Percentiles rank a stretch among this genome's conserved stretches.
These are phyloP conservation scores for Cyclura pinguis DNA, from an alignment of 2,797 vertebrate genomes.

Conservation along the genomic window DNA sequence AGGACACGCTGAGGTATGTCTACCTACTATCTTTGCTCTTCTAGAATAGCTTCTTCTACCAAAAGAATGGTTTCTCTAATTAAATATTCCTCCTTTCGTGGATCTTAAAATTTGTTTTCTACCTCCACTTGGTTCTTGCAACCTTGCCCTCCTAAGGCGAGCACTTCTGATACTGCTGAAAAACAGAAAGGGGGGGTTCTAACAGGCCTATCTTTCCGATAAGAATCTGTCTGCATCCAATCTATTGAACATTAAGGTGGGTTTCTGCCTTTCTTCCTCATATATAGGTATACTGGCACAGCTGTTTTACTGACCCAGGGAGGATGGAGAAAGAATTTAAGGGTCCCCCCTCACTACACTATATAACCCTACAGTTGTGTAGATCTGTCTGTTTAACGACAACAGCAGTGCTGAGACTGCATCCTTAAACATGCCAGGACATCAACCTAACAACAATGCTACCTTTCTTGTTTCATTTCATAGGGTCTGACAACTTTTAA, in stretches of 20 bases:
- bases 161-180: too few relatives aligned
- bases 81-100: too few relatives aligned
- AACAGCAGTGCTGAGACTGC: slow-evolving; percentile 55
- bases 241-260: neutral
- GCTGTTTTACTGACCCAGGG: neutral
- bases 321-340: neutral
- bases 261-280: slow-evolving; percentile 1
- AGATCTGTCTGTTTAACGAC: slow-evolving; percentile 14
- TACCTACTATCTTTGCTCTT: neutral
- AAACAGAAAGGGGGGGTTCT: too few relatives aligned
- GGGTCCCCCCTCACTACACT: neutral
- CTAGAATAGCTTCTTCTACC: neutral
- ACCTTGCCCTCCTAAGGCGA: too few relatives aligned
- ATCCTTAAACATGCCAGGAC: slow-evolving; percentile 63
- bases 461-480: slow-evolving; percentile 67
- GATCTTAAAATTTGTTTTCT: too few relatives aligned
- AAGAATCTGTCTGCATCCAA: too few relatives aligned
- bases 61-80: too few relatives aligned
- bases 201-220: too few relatives aligned
- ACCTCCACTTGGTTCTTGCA: too few relatives aligned
- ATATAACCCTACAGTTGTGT: neutral
- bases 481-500: slow-evolving; percentile 68
- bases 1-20: too few relatives aligned
- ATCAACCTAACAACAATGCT: slow-evolving; percentile 69
- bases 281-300: neutral